Evolutionary conservation across 1,140 invertebrate genomes (phyloP).

Genomic region (Mylabris phalerata): DNA sequence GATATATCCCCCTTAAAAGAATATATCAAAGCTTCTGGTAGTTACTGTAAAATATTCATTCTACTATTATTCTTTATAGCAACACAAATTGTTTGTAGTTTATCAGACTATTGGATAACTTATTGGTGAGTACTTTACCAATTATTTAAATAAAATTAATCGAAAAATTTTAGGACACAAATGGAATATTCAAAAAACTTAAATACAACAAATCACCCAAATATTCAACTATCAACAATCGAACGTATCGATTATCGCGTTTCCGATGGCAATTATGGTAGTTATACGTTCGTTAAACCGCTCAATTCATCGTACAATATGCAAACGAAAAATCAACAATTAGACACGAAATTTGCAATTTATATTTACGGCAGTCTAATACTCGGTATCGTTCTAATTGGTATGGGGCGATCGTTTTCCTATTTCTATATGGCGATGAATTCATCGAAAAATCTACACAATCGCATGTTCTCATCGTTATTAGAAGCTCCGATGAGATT

Average conservation of each 20-base stretch:
- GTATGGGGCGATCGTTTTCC: slow-evolving; percentile 37
- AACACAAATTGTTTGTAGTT: slow-evolving; percentile 58
- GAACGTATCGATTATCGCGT: too few relatives aligned
- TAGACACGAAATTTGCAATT: background rate
- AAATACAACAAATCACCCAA: too few relatives aligned
- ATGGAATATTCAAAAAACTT: background rate
- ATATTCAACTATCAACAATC: too few relatives aligned
- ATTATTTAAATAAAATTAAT: background rate
- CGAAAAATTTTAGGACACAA: background rate
- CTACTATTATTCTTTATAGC: slow-evolving; percentile 49
- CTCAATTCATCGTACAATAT: background rate
- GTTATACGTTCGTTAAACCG: background rate
- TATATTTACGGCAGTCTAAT: slow-evolving; percentile 14
- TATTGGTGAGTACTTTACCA: slow-evolving; percentile 49
- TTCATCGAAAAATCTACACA: slow-evolving; percentile 60
- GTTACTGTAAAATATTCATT: slow-evolving; percentile 48
- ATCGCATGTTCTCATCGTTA: slow-evolving; percentile 75
- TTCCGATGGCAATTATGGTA: background rate
- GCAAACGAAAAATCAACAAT: background rate
- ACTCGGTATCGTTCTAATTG: slow-evolving; percentile 30
- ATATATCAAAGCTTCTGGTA: slow-evolving; percentile 60
- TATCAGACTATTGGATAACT: slow-evolving; percentile 69
- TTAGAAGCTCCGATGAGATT: slow-evolving; percentile 77
- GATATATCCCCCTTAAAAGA: slow-evolving; percentile 19
- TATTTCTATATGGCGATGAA: slow-evolving; percentile 56